Evolutionary conservation across 2,113 vertebrate species (phyloP), one percentile per base, ranked within the genome.

Genomic region (Elachura formosa): DNA sequence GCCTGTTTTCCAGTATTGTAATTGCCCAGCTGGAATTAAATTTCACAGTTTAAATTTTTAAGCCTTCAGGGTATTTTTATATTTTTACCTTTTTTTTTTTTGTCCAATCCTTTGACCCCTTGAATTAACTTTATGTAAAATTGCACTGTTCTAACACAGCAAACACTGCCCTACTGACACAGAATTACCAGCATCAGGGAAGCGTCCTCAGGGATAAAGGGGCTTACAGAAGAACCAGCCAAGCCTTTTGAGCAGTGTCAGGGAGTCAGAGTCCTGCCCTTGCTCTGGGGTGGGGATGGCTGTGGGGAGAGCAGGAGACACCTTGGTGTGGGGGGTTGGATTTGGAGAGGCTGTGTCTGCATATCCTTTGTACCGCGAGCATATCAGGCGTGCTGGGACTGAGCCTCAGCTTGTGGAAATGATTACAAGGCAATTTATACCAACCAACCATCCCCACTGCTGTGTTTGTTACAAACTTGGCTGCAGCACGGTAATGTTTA

Each of bases 401-500:
- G 0, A 82, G 84, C 43, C 89, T 78, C 1, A 0, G 77, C 80
- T 45, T 91, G 87, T 87, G 71, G 82, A 85, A 96, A 80, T 83
- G 48, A 89, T 94, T 94, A 80, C 82, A 74, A 38, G 67, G 85
- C 75, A 77, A 43, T 90, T 94, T 73, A 87, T 52, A 66, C 31
- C 89, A 52, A 91, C 28, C 74, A 82, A 52, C 2, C 2, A 80
- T 48, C 83, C 55, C 75, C 77, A 5, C 75, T 93, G 55, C 66
- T 66, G 71, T 54, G 79, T 84, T 93, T 84, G 83, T 89, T 81
- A 58, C 61, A 94, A 84, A 86, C 83, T 64, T 93, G 86, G 89
- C 86, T 81, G 76, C 72, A 51, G 40, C 36, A 89, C 64, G 84
- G 36, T 40, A 43, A 29, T 40, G 48, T 75, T 95, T 80, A 86